Conservation (phyloP, 2,113 vertebrate genomes). For the Peucedramus taeniatus region DNA sequence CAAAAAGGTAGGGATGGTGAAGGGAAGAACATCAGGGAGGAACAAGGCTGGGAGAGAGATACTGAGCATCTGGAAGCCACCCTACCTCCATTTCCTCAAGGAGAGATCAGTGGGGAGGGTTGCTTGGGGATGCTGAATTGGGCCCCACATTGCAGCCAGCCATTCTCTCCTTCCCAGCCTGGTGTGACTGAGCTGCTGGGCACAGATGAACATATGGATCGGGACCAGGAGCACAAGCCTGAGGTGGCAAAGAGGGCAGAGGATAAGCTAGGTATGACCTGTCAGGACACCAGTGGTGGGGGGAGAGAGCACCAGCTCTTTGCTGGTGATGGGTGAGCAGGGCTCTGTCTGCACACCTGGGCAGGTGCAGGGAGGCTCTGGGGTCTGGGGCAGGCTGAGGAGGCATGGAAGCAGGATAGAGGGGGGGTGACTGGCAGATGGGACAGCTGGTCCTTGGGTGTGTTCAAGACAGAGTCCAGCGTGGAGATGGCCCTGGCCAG, state of each 20-base stretch:
- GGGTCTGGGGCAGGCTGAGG: neutral
- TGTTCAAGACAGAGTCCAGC: neutral
- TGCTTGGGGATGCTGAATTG: neutral
- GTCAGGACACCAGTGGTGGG: neutral
- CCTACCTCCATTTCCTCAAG: neutral
- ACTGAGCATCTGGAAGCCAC: neutral
- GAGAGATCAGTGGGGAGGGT: too few species aligned
- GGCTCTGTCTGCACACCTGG: neutral
- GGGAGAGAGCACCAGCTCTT: neutral
- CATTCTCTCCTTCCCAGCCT: neutral
- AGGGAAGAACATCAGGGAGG: rapidly evolving
- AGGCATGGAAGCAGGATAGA: neutral
- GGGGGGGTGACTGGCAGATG: rapidly evolving
- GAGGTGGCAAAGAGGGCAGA: neutral
- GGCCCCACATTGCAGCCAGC: neutral
- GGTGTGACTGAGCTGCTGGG: conserved; percentile 71
- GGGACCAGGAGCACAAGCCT: neutral
- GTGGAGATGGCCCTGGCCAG: neutral
- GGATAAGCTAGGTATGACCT: neutral
- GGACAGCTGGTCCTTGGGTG: neutral
- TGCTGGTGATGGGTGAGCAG: neutral
- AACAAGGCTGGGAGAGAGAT: neutral
- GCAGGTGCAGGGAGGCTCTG: neutral
- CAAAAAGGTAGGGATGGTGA: neutral
- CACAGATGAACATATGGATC: rapidly evolving